A percentile compares a stretch with the other conserved stretches of the same genome.
phyloP scores from a whole-genome alignment of 1,140 invertebrate genomes.

The Pygmarrhopalites habei region DNA sequence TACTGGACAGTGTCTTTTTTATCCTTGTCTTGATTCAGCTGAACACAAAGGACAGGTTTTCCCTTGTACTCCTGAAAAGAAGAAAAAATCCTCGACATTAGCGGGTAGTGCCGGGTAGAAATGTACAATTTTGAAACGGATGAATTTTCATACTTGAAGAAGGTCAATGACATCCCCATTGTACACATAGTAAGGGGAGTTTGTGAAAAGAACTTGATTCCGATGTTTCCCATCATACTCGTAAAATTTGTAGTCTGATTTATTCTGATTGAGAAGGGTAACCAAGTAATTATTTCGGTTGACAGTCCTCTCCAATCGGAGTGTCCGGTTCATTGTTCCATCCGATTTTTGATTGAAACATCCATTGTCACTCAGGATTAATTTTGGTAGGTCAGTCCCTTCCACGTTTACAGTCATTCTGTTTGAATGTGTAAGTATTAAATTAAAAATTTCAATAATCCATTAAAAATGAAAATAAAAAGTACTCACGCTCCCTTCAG shows the following conservation, averaged over 20 bases:
- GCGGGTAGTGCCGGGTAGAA: no score
- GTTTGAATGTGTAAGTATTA: neutral
- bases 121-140: no score
- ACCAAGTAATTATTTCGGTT: neutral
- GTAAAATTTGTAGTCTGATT: neutral
- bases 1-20: neutral
- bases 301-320: neutral
- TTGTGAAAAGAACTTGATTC: neutral
- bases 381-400: neutral
- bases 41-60: neutral
- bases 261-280: neutral
- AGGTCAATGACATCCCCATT: neutral
- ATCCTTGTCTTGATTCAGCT: neutral
- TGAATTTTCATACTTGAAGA: no score
- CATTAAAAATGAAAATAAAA: neutral
- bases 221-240: neutral
- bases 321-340: neutral
- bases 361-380: neutral
- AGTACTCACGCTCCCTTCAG: neutral
- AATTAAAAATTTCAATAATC: neutral
- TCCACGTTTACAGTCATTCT: neutral
- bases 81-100: no score
- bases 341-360: neutral
- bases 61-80: no score
- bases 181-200: neutral